A percentile compares a stretch with the other conserved stretches of the same genome.
Evolutionary conservation across 2,113 vertebrate genomes (phyloP).

Genomic region (Archocentrus centrarchus): DNA sequence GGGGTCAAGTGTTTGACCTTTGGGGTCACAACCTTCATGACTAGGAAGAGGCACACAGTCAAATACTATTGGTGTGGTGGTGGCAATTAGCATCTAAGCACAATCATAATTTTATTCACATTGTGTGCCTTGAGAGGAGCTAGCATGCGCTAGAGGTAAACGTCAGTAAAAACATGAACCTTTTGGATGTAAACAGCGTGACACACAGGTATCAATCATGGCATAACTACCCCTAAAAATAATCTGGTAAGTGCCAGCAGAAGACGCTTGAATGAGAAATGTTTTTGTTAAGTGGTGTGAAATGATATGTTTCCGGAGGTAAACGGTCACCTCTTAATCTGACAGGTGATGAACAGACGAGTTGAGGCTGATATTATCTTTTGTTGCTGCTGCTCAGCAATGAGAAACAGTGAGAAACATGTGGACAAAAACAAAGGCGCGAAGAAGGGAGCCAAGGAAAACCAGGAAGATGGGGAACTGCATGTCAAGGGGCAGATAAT

Average conservation of each 20-base stretch:
- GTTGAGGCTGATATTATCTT: conserved; percentile 2
- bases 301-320: conserved; percentile 28
- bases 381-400: conserved; percentile 4
- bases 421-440: not conserved
- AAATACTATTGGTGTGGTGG: not conserved
- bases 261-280: conserved; percentile 4
- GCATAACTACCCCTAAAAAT: conserved; percentile 17
- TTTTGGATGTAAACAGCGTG: not conserved
- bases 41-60: not conserved
- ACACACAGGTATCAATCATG: conserved; percentile 18
- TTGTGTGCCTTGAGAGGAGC: not conserved
- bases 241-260: conserved; percentile 17
- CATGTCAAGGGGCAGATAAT: not conserved
- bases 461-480: not conserved
- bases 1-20: conserved; percentile 63
- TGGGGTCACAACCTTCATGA: conserved; percentile 38
- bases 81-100: not conserved
- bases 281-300: conserved; percentile 3
- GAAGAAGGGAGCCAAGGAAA: not conserved
- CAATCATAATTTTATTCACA: not conserved
- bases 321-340: conserved; percentile 39
- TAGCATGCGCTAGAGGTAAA: not conserved
- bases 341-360: conserved; percentile 29
- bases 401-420: not conserved
- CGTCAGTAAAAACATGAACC: not conserved